phyloP scores from a whole-genome alignment of 2,113 vertebrate species.

The Kryptolebias marmoratus region DNA sequence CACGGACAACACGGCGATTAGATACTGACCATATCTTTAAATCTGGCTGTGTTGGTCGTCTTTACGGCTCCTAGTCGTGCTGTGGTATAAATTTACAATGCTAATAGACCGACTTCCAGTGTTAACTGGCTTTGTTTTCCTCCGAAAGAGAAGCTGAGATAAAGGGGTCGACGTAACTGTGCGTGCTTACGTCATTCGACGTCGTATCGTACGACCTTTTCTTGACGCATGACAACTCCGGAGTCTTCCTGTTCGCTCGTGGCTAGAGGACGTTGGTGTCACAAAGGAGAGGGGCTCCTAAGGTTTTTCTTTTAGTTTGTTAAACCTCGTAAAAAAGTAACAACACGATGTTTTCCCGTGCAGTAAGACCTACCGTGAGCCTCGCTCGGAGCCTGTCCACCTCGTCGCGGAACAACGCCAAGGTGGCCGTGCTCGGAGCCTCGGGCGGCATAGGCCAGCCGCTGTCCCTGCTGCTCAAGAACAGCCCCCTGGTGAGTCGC shows the following conservation, averaged over 20 bases:
- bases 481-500: conserved; percentile 92
- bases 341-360: conserved; percentile 76
- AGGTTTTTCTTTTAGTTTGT: background rate
- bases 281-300: conserved; percentile 51
- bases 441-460: conserved; percentile 97
- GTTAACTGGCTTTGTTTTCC: conserved; percentile 74
- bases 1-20: background rate
- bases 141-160: conserved; percentile 44
- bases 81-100: background rate
- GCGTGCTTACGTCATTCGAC: conserved; percentile 48
- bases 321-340: background rate
- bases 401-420: conserved; percentile 85
- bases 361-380: conserved; percentile 72
- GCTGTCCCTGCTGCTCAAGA: conserved; percentile 95
- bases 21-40: conserved; percentile 32
- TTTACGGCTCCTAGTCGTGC: background rate
- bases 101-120: conserved; percentile 34
- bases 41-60: background rate
- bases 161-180: conserved; percentile 43
- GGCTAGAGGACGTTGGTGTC: conserved; percentile 79
- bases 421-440: conserved; percentile 93
- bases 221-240: conserved; percentile 23
- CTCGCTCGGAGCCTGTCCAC: conserved; percentile 77
- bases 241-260: conserved; percentile 67
- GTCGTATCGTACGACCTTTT: conserved; percentile 22